phyloP scores from a whole-genome alignment of 1,140 invertebrate species.

The Brachionus calyciflorus region DNA sequence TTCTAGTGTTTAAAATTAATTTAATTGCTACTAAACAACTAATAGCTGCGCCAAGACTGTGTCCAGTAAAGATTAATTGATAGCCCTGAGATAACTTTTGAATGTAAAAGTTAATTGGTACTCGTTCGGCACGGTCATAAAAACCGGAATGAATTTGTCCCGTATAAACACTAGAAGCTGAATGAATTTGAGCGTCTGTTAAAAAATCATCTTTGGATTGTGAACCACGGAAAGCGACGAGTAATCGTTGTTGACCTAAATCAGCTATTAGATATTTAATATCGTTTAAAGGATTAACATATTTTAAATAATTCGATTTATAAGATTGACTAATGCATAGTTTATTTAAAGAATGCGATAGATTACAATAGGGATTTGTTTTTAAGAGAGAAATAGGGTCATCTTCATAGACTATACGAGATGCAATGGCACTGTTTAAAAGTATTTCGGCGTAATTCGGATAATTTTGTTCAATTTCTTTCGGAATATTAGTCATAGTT shows the following conservation, averaged over 20 bases:
- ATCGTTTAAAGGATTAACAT: background rate
- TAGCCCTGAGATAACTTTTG: background rate
- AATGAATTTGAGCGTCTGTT: background rate
- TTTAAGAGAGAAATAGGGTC: background rate
- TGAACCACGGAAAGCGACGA: background rate
- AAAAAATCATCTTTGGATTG: background rate
- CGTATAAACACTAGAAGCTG: background rate
- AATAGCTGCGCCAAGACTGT: slow-evolving; percentile 2
- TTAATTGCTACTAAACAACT: background rate
- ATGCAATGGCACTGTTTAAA: background rate
- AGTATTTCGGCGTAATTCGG: background rate
- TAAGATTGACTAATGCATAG: background rate
- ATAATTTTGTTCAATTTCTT: background rate
- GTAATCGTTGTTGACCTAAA: background rate
- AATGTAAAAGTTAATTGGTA: background rate
- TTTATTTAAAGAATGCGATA: background rate
- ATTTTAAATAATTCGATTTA: background rate
- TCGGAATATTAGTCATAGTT: background rate
- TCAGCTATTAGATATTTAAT: background rate
- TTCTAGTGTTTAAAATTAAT: background rate
- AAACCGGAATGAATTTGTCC: slow-evolving; percentile 7
- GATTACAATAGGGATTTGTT: background rate
- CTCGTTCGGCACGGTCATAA: background rate
- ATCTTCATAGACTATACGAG: background rate
- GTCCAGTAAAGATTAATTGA: background rate